A percentile compares a stretch with the other conserved stretches of the same genome.
Conservation (phyloP, 2,113 vertebrate species). For the Brienomyrus brachyistius region DNA sequence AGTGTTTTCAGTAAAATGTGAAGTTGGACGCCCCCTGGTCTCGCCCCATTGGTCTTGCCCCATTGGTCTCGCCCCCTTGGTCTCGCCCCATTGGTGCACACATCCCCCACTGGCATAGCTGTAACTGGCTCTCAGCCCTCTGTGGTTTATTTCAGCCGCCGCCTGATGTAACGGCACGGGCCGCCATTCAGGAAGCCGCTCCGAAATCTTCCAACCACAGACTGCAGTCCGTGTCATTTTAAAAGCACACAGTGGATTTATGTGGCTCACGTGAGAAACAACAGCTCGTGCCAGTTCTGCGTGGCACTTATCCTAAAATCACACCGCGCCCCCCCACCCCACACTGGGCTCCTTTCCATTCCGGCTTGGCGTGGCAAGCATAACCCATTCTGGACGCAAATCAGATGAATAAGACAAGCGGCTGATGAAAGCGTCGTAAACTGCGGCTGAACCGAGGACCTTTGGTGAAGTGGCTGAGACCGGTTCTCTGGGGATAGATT, state of each 20-base stretch:
- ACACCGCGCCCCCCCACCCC: slow-evolving; percentile 44
- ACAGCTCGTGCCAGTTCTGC: slow-evolving; percentile 47
- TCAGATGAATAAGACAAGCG: slow-evolving; percentile 49
- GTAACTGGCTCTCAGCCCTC: not conserved
- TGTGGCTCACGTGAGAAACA: slow-evolving; percentile 48
- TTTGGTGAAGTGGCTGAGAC: not conserved
- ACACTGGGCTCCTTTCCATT: slow-evolving; percentile 26
- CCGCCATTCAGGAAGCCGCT: slow-evolving; percentile 27
- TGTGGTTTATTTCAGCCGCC: not conserved
- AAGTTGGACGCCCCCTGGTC: not conserved
- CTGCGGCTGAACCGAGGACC: slow-evolving; percentile 35
- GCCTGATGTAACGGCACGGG: not conserved
- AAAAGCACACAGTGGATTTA: slow-evolving; percentile 43
- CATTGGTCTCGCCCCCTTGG: not conserved
- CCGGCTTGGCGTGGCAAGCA: slow-evolving; percentile 46
- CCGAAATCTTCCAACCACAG: slow-evolving; percentile 38
- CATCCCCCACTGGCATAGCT: not conserved
- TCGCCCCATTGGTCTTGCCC: not conserved
- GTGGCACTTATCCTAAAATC: slow-evolving; percentile 66
- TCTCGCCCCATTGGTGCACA: not conserved
- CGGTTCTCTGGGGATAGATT: slow-evolving; percentile 16
- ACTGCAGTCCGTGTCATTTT: slow-evolving; percentile 37
- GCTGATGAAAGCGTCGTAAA: slow-evolving; percentile 54
- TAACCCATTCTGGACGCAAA: slow-evolving; percentile 53
- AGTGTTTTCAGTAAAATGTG: not conserved